These are phyloP conservation scores for Tympanuchus pallidicinctus DNA, from an alignment of 2,113 vertebrate species.

Conservation along the genomic window DNA sequence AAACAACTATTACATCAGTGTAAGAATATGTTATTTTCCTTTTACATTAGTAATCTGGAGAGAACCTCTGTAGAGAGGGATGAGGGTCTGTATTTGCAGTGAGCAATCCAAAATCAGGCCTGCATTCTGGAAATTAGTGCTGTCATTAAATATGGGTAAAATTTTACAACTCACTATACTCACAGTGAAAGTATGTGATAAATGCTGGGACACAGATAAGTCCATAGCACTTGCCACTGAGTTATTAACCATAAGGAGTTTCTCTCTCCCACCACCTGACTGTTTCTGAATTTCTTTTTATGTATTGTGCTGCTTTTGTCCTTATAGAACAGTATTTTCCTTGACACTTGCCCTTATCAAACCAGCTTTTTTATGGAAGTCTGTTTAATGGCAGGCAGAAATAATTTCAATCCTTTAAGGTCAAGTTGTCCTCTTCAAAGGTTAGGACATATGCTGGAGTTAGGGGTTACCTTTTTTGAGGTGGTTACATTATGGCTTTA, in stretches of 20 bases:
- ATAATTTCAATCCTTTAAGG: slow-evolving; percentile 52
- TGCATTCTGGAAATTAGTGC: neutral
- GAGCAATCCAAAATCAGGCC: slow-evolving; percentile 35
- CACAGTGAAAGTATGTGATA: neutral
- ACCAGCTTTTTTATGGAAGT: neutral
- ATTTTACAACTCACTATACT: neutral
- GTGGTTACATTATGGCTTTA: slow-evolving; percentile 23
- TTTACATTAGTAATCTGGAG: neutral
- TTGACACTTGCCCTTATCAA: slow-evolving; percentile 47
- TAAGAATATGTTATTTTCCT: neutral
- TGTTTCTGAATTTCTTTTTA: slow-evolving; percentile 16
- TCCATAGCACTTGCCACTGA: neutral
- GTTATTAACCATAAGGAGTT: neutral
- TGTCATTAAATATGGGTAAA: neutral
- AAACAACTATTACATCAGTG: neutral
- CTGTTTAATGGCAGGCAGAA: slow-evolving; percentile 60
- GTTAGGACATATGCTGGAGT: slow-evolving; percentile 44
- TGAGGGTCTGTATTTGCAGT: neutral
- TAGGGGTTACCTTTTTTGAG: slow-evolving; percentile 23
- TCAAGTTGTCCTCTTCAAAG: slow-evolving; percentile 70
- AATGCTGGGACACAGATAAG: neutral
- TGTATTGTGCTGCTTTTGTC: neutral
- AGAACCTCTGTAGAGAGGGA: slow-evolving; percentile 3
- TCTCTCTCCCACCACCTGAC: neutral
- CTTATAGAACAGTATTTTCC: slow-evolving; percentile 23